A percentile compares a stretch with the other conserved stretches of the same genome.
Evolutionary conservation across 2,113 vertebrate genomes (phyloP).

Genomic region (Erythrocebus patas): DNA sequence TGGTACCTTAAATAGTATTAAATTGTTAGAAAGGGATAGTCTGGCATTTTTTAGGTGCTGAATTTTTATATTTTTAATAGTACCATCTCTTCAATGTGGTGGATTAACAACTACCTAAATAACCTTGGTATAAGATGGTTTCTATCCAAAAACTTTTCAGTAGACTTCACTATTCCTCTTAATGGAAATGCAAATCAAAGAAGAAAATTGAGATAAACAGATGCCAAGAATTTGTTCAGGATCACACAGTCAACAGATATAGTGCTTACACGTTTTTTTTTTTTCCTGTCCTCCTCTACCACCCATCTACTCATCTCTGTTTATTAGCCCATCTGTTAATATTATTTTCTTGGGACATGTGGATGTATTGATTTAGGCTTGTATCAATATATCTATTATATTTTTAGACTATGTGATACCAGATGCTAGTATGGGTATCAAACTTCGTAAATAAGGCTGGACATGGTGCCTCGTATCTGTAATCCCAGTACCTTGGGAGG

Average conservation of each 20-base stretch:
- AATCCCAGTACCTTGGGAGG: no score
- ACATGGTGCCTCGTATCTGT: no score
- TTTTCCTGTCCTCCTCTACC: not conserved
- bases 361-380: not conserved
- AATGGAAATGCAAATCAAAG: not conserved
- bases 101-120: not conserved
- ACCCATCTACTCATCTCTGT: not conserved
- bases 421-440: not conserved
- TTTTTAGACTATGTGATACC: not conserved
- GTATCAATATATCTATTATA: not conserved
- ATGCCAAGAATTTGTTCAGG: not conserved
- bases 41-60: not conserved
- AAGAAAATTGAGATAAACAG: not conserved
- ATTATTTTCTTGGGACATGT: not conserved
- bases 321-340: not conserved
- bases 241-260: not conserved
- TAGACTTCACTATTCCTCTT: not conserved
- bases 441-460: not conserved
- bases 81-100: not conserved
- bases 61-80: not conserved
- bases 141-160: slow-evolving; percentile 17
- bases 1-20: no score
- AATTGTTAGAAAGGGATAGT: not conserved
- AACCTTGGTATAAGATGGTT: not conserved
- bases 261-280: not conserved